Percentiles rank a stretch among this genome's conserved stretches.
Evolutionary conservation across 35 echinoderm and acorn worm species (phyloP).

Genomic region (Hemicentrotus pulcherrimus): DNA sequence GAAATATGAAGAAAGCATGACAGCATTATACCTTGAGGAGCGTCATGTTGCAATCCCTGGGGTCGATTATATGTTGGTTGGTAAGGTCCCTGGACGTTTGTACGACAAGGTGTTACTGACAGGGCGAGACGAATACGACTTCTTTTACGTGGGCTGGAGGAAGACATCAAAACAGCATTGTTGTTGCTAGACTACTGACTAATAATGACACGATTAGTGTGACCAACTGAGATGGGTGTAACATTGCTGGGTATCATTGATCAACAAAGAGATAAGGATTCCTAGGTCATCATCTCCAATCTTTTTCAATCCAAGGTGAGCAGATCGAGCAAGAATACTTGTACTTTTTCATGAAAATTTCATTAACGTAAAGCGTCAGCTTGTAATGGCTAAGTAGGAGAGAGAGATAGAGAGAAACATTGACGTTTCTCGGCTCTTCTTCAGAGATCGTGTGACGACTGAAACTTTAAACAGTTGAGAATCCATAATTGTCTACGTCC

Average conservation of each 20-base stretch:
- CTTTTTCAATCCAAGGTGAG: not conserved
- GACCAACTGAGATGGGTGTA: not conserved
- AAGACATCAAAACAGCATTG: slow-evolving; percentile 3
- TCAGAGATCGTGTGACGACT: too few species aligned
- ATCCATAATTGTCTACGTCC: too few species aligned
- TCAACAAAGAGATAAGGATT: not conserved
- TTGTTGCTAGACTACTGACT: slow-evolving; percentile 10
- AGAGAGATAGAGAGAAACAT: too few species aligned
- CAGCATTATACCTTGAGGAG: not conserved
- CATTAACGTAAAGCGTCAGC: not conserved
- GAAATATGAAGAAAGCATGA: not conserved
- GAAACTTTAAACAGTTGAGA: too few species aligned
- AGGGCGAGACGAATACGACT: not conserved
- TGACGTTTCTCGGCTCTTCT: too few species aligned
- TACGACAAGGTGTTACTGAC: not conserved
- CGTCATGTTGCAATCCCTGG: not conserved
- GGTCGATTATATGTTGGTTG: not conserved
- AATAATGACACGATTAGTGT: slow-evolving; percentile 12
- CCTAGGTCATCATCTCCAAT: not conserved
- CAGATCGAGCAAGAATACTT: not conserved
- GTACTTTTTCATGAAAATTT: not conserved
- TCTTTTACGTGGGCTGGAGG: not conserved
- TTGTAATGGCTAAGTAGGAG: not conserved
- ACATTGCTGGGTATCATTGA: not conserved
- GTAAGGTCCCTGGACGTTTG: not conserved